Base-by-base conservation (phyloP, 53 echinoderm and acorn worm species). In the Echinarachnius parma region DNA sequence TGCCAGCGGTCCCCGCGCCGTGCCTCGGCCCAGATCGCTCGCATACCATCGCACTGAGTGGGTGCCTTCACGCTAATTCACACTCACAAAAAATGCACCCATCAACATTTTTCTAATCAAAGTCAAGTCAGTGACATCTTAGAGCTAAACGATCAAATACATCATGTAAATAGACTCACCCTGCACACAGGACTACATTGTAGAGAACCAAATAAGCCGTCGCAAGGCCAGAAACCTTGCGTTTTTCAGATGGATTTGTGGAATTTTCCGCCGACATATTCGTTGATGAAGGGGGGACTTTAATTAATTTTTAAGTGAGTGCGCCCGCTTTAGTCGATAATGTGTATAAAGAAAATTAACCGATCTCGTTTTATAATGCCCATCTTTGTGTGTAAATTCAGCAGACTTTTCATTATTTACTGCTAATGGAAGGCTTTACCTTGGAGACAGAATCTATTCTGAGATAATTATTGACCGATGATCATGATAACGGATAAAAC, bases 151-250 rank as follows among this genome's bases (percentile, higher is more conserved):
- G 11, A 49, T 49, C 13, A 18, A 49, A 9, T 1, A 31, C 7
- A 16, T 30, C 3, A 10, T 4, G 29, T 32, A 36, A 28, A 53
- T 31, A 30, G 29, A 42, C 39, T 81, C 84, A 90, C 90, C 95
- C 90, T 79, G 90, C 87, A 84, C 95, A 94, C 35, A 94, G 45
- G 35, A 94, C 87, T 23, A 94, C 95, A 82, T 94, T 94, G 62
- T 94, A 94, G 44, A 94, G 82, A 48, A 94, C 95, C 21, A 94
- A 79, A 69, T 94, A 94, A 2, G 95, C 95, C 15, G 95, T 94
- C 39, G 88, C 87, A 24, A 89, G 81, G 31, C 86, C 84, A 21
- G 95, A 94, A 56, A 78, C 82, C 48, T 87, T 83, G 30, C 84
- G 76, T 84, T 94, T 94, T 58, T 60, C 64, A 33, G 79, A 75